Percentiles rank a stretch among this genome's conserved stretches.
phyloP scores from a whole-genome alignment of 2,797 vertebrate species.

The Gallinago stenura region DNA sequence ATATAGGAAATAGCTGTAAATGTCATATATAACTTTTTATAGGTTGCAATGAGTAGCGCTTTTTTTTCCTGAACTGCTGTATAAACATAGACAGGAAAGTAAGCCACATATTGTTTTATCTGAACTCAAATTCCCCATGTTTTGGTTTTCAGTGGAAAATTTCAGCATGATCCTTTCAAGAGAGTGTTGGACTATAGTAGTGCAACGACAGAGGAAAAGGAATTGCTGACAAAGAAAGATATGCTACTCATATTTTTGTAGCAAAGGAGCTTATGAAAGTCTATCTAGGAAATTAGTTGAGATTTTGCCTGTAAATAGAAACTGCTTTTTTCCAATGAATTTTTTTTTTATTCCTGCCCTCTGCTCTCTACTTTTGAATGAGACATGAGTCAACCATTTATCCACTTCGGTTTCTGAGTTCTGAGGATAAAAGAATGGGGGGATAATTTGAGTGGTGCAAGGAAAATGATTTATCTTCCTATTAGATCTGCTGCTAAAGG shows the following conservation, averaged over 20 bases:
- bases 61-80: background rate
- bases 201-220: background rate
- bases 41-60: background rate
- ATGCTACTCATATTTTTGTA: background rate
- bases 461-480: background rate
- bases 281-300: background rate
- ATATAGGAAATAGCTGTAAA: constrained; percentile 8
- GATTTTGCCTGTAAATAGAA: background rate
- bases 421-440: background rate
- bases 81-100: background rate
- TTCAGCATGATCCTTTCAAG: background rate
- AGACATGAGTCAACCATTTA: background rate
- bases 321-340: background rate
- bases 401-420: background rate
- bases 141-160: background rate
- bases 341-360: background rate
- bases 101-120: background rate
- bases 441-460: background rate
- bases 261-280: background rate
- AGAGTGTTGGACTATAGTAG: background rate
- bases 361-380: background rate
- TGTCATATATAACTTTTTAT: background rate
- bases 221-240: background rate
- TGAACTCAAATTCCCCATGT: background rate
- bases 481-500: background rate